These are phyloP conservation scores for Crematogaster levior DNA, from an alignment of 2,888 invertebrate genomes.

Conservation along the genomic window DNA sequence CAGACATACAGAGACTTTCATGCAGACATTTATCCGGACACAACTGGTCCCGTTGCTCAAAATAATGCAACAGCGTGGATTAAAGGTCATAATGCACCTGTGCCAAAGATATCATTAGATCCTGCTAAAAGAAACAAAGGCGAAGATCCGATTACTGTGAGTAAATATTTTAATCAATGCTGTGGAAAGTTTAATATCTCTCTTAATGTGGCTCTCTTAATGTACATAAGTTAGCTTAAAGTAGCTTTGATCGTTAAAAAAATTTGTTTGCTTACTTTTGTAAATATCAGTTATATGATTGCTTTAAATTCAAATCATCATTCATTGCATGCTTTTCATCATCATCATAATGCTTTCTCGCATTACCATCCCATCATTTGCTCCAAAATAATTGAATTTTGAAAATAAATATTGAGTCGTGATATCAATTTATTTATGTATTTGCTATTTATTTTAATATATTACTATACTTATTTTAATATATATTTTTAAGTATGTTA, in stretches of 20 bases:
- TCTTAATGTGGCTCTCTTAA: conserved; percentile 15
- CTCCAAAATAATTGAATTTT: background rate
- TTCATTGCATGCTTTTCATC: conserved; percentile 65
- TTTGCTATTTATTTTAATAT: no score
- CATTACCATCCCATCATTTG: conserved; percentile 42
- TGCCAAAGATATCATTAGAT: conserved; percentile 94
- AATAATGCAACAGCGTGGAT: conserved; percentile 94
- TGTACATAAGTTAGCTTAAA: background rate
- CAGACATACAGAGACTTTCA: conserved; percentile 97
- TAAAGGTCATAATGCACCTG: conserved; percentile 90
- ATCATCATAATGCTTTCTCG: conserved; percentile 51
- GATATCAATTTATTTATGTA: conserved; percentile 32
- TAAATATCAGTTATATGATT: conserved; percentile 34
- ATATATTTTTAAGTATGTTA: conserved; percentile 1
- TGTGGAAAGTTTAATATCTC: background rate
- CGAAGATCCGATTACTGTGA: conserved; percentile 88
- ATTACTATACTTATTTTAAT: conserved; percentile 5
- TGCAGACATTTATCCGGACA: conserved; percentile 97
- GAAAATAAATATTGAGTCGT: conserved; percentile 34
- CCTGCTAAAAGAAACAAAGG: conserved; percentile 90
- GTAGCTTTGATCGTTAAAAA: conserved; percentile 19
- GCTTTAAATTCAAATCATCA: conserved; percentile 6
- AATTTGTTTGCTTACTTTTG: conserved; percentile 26
- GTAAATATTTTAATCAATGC: conserved; percentile 74
- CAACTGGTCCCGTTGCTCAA: conserved; percentile 92